Base-by-base conservation (phyloP, 2,113 vertebrate genomes). In the Mustela lutreola region DNA sequence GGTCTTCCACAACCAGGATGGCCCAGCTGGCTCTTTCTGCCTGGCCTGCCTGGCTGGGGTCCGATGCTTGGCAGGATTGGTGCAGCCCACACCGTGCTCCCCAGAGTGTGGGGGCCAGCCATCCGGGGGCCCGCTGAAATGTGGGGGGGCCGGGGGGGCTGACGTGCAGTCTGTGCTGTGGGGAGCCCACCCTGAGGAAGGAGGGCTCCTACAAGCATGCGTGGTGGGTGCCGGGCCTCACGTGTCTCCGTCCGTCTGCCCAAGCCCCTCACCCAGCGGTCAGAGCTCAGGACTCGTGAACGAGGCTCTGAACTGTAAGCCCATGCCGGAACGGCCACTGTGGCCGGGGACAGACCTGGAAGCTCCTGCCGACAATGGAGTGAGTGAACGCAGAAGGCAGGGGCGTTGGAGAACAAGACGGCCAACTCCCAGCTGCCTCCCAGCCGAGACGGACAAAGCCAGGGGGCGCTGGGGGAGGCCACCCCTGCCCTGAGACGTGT, bases 21-120 rank as follows among this genome's bases (percentile, higher is more conserved):
- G 48, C 39, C 45, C 80, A 36, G 3, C 11, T 0, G 11, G 10
- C 28, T 5, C 36, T 45, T 75, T 14, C 82, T 80, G 11, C 60
- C 6, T n/a, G 21, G 76, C 62, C 22, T 0, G 5, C 33, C 4
- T 0, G 90, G 67, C 63, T 26, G 21, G 45, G 58, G 39, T 33
- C 42, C 7, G 53, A 31, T 2, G 11, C 39, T 4, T 0, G 7
- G 53, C 31, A 18, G 26, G 5, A 5, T 28, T 0, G 14, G 45
- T 0, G 5, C 21, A 1, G 42, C 67, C 16, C 1, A 31, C 2
- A 45, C 21, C 0, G 26, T 2, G 33, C 14, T 19, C 10, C 89
- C 7, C 36, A 24, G 4, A 39, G 24, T 3, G 4, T 1, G 22
- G 4, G 12, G 2, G 19, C 1, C 1, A 10, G 33, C 15, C n/a